Evolutionary conservation across 2,888 invertebrate genomes (phyloP).

Genomic region (Drosophila crucigera): DNA sequence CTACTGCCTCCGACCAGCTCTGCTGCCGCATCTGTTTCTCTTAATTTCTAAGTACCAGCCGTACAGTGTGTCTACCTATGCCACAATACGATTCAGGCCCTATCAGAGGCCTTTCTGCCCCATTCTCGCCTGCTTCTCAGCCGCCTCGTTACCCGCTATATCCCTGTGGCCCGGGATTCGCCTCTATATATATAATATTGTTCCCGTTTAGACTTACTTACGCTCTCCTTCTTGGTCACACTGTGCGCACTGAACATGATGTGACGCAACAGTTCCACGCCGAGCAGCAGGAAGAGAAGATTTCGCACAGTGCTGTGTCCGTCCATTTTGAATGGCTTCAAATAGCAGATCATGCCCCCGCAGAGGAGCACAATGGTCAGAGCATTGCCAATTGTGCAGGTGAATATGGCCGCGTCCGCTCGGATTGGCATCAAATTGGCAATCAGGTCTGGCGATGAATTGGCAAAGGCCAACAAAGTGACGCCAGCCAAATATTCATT

Average conservation of each 20-base stretch:
- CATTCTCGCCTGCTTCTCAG: too few species aligned
- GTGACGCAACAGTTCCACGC: conserved; percentile 23
- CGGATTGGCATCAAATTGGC: conserved; percentile 51
- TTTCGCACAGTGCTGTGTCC: conserved; percentile 40
- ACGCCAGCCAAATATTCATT: conserved; percentile 63
- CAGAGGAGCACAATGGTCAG: conserved; percentile 43
- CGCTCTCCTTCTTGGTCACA: conserved; percentile 10
- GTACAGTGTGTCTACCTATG: too few species aligned
- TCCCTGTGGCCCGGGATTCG: too few species aligned
- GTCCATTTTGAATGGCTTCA: conserved; percentile 60
- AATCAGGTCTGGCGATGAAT: conserved; percentile 49
- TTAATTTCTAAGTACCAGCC: too few species aligned
- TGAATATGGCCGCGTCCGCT: conserved; percentile 12
- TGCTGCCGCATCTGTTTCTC: too few species aligned
- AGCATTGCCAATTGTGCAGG: conserved; percentile 25
- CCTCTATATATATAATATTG: not conserved
- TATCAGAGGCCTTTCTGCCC: too few species aligned
- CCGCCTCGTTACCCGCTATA: too few species aligned
- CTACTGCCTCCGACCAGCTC: too few species aligned
- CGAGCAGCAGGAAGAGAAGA: conserved; percentile 48
- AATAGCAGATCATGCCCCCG: conserved; percentile 56
- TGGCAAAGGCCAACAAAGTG: conserved; percentile 48
- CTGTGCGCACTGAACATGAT: not conserved
- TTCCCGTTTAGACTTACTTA: conserved; percentile 15
- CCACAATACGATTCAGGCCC: too few species aligned